Evolutionary conservation across 1,140 invertebrate genomes (phyloP).

Genomic region (Microplitis mediator): DNA sequence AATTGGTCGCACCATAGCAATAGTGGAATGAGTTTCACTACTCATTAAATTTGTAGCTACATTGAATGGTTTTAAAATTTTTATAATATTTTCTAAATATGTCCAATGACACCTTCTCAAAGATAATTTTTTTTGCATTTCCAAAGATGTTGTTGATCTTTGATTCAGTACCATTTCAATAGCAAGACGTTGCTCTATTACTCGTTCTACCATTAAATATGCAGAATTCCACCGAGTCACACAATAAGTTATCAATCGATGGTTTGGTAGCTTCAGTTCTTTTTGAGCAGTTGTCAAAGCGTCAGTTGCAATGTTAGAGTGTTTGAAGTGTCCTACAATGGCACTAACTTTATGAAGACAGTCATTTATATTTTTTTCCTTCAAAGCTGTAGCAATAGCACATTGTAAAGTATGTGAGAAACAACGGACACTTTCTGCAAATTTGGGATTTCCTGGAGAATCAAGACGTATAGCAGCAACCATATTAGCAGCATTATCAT

Average conservation of each 20-base stretch:
- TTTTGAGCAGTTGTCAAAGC: slow-evolving; percentile 1
- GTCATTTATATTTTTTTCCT: background rate
- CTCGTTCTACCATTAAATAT: background rate
- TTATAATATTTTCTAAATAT: slow-evolving; percentile 1
- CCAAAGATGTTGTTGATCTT: background rate
- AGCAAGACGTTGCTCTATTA: slow-evolving; percentile 18
- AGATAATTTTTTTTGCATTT: background rate
- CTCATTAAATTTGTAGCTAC: slow-evolving; percentile 19
- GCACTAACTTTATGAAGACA: slow-evolving; percentile 3
- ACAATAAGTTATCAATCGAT: slow-evolving; percentile 7
- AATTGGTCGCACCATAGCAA: slow-evolving; percentile 22
- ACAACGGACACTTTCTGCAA: slow-evolving; percentile 18
- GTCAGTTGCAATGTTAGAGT: slow-evolving; percentile 12
- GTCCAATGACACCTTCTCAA: background rate
- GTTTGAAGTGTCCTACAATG: slow-evolving; percentile 21
- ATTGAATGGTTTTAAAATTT: slow-evolving; percentile 20
- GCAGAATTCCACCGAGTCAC: slow-evolving; percentile 15
- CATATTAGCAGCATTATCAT: slow-evolving; percentile 21
- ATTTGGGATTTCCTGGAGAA: background rate
- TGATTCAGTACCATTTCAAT: background rate
- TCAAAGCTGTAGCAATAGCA: slow-evolving; percentile 14
- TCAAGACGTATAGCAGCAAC: background rate
- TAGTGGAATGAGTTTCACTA: slow-evolving; percentile 10
- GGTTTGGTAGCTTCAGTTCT: background rate
- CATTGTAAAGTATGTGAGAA: slow-evolving; percentile 17